Evolutionary conservation across 2,888 invertebrate genomes (phyloP).

Genomic region (Chloroclystis v-ata): DNA sequence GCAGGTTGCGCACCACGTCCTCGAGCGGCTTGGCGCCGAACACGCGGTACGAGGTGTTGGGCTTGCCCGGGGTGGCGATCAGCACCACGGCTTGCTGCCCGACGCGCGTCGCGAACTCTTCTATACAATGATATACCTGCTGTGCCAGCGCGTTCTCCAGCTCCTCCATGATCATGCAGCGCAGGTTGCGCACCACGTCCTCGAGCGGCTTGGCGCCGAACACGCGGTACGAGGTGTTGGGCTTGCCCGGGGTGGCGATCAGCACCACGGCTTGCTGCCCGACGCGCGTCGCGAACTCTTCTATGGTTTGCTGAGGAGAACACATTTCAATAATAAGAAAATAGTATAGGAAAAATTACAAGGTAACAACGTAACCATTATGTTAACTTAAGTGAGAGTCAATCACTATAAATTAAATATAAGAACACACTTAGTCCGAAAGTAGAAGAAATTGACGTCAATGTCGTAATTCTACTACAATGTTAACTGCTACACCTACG

Average conservation of each 20-base stretch:
- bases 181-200: constrained; percentile 94
- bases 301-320: constrained; percentile 89
- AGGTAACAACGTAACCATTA: too few relatives aligned
- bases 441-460: too few relatives aligned
- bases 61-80: constrained; percentile 97
- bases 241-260: constrained; percentile 97
- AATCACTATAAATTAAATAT: too few relatives aligned
- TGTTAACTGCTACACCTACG: too few relatives aligned
- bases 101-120: constrained; percentile 95
- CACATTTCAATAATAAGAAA: too few relatives aligned
- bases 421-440: too few relatives aligned
- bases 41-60: constrained; percentile 96
- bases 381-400: too few relatives aligned
- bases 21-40: constrained; percentile 98
- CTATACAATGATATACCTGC: constrained; percentile 78
- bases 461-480: too few relatives aligned
- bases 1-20: constrained; percentile 94
- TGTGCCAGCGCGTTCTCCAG: constrained; percentile 95
- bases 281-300: constrained; percentile 97
- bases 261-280: constrained; percentile 98
- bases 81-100: constrained; percentile 98
- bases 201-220: constrained; percentile 98
- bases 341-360: too few relatives aligned
- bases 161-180: constrained; percentile 96
- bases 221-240: constrained; percentile 96